Conservation (phyloP, 1,140 invertebrate genomes). For the Zaprionus ornatus region DNA sequence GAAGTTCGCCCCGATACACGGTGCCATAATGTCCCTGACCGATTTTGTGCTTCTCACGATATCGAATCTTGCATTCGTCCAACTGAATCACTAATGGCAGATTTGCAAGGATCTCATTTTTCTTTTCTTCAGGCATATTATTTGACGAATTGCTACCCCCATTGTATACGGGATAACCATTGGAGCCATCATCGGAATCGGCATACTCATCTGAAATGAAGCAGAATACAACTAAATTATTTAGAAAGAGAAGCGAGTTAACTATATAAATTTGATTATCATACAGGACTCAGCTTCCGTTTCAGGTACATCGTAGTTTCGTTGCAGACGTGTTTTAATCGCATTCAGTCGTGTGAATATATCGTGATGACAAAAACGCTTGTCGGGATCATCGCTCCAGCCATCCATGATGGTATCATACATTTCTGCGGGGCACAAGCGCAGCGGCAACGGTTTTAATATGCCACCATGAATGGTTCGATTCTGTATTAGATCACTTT, state of each 20-base stretch:
- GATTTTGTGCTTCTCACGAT: slow-evolving; percentile 58
- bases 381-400: slow-evolving; percentile 91
- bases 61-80: slow-evolving; percentile 65
- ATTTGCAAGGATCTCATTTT: slow-evolving; percentile 1
- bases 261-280: neutral
- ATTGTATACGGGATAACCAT: slow-evolving; percentile 8
- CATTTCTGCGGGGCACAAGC: slow-evolving; percentile 90
- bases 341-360: slow-evolving; percentile 69
- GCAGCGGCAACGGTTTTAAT: slow-evolving; percentile 88
- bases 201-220: slow-evolving; percentile 19
- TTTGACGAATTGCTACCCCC: slow-evolving; percentile 11
- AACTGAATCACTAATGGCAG: slow-evolving; percentile 56
- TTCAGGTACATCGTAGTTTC: slow-evolving; percentile 33
- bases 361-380: slow-evolving; percentile 89
- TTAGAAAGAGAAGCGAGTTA: neutral
- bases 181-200: slow-evolving; percentile 3
- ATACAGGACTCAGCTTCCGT: slow-evolving; percentile 38
- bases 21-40: slow-evolving; percentile 75
- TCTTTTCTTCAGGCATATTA: neutral
- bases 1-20: slow-evolving; percentile 65
- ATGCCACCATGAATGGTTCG: slow-evolving; percentile 81
- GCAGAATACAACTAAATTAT: neutral
- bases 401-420: slow-evolving; percentile 92
- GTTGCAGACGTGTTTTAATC: slow-evolving; percentile 32
- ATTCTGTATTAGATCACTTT: slow-evolving; percentile 47